Conservation (phyloP, 2,113 vertebrate genomes). For the Struthidea cinerea region DNA sequence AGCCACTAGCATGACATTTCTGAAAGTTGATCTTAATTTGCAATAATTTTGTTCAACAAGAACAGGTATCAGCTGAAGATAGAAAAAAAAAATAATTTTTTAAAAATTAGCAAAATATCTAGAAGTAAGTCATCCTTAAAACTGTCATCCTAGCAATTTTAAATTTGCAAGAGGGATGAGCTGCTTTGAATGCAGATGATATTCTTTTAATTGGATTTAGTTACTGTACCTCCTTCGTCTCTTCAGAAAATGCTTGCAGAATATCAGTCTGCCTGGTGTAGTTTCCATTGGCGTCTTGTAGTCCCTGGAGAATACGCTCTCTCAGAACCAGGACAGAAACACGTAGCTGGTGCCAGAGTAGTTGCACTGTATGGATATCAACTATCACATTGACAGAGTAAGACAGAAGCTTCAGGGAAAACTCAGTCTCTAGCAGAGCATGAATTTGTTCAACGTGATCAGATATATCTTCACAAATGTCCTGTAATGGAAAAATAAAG, state of each 20-base stretch:
- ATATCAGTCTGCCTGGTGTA: conserved; percentile 96
- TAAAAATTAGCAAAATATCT: neutral
- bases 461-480: conserved; percentile 98
- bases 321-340: conserved; percentile 95
- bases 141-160: neutral
- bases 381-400: conserved; percentile 98
- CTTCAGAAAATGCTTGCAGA: conserved; percentile 93
- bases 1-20: neutral
- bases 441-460: conserved; percentile 99
- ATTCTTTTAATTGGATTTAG: neutral
- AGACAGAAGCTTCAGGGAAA: conserved; percentile 96
- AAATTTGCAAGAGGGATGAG: neutral
- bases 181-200: neutral
- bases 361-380: conserved; percentile 91
- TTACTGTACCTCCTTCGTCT: conserved; percentile 85
- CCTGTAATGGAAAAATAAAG: conserved; percentile 71
- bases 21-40: neutral
- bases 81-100: neutral
- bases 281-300: conserved; percentile 98
- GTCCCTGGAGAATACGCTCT: conserved; percentile 95
- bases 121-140: neutral
- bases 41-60: neutral
- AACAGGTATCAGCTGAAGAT: neutral
- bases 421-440: conserved; percentile 95
- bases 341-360: conserved; percentile 98